phyloP scores from a whole-genome alignment of 2,797 vertebrate genomes.

The Anableps anableps region DNA sequence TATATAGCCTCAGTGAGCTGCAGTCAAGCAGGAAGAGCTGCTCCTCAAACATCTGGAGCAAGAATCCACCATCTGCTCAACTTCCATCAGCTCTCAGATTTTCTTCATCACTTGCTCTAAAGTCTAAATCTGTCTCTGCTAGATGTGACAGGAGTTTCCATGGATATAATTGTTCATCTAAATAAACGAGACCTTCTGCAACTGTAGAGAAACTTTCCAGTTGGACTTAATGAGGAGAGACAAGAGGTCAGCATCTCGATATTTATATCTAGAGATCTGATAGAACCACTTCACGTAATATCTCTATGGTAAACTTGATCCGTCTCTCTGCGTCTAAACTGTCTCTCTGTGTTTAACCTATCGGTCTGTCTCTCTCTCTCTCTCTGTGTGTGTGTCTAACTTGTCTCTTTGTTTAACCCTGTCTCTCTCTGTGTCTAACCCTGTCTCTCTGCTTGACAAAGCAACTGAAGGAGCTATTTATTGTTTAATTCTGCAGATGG shows the following conservation, averaged over 20 bases:
- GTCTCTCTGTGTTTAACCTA: too few relatives aligned
- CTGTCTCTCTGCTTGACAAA: too few relatives aligned
- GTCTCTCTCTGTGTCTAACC: too few relatives aligned
- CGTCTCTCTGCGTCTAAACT: neutral
- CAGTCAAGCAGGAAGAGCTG: constrained; percentile 33
- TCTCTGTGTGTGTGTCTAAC: too few relatives aligned
- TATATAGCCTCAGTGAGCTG: constrained; percentile 34
- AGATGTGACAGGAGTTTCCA: constrained; percentile 31
- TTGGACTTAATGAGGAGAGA: neutral
- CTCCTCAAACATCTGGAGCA: constrained; percentile 31
- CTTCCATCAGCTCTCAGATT: constrained; percentile 39
- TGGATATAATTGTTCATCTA: neutral
- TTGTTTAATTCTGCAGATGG: too few relatives aligned
- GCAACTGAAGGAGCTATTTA: too few relatives aligned
- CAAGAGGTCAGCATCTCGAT: neutral
- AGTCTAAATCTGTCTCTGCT: neutral
- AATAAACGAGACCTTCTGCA: neutral
- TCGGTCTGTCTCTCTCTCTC: neutral
- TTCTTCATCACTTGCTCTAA: constrained; percentile 12
- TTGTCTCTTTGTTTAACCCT: too few relatives aligned
- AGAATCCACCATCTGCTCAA: constrained; percentile 7
- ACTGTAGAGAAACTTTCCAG: neutral
- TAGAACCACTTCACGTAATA: neutral
- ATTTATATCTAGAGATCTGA: neutral
- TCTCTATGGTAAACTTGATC: neutral